Percentiles rank a stretch among this genome's conserved stretches.
phyloP scores from a whole-genome alignment of 1,140 invertebrate genomes.

The Sinonovacula constricta region DNA sequence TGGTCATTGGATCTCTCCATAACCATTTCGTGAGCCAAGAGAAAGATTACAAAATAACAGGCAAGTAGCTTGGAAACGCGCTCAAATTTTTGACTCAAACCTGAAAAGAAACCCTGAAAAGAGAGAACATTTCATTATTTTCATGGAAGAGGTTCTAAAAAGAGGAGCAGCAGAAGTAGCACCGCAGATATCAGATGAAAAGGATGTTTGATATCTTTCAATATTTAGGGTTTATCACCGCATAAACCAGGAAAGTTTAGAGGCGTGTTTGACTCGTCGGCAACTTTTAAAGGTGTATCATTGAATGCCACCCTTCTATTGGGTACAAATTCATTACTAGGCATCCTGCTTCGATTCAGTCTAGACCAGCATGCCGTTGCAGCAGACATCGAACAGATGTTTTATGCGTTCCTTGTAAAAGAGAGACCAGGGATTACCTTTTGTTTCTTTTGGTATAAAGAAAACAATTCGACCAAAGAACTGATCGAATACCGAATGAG shows the following conservation, averaged over 20 bases:
- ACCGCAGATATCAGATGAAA: too few species aligned
- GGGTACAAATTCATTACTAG: conserved; percentile 66
- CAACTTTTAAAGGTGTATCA: conserved; percentile 44
- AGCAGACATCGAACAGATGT: conserved; percentile 39
- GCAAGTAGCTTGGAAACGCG: too few species aligned
- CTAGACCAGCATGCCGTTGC: conserved; percentile 33
- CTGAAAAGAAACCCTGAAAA: too few species aligned
- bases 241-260: conserved; percentile 33
- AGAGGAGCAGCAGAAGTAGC: too few species aligned
- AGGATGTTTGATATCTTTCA: conserved; percentile 45
- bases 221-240: conserved; percentile 36
- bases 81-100: too few species aligned
- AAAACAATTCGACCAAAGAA: conserved; percentile 18
- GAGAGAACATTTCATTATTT: too few species aligned
- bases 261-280: conserved; percentile 46
- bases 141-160: too few species aligned
- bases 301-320: conserved; percentile 58
- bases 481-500: conserved; percentile 45
- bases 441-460: conserved; percentile 39
- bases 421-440: conserved; percentile 1
- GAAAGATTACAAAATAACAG: too few species aligned
- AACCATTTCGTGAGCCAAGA: too few species aligned
- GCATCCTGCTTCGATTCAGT: conserved; percentile 53
- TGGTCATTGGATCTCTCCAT: too few species aligned
- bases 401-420: conserved; percentile 7